A percentile compares a stretch with the other conserved stretches of the same genome.
Conservation (phyloP, 2,888 invertebrate species). For the Malthinus seriepunctatus region DNA sequence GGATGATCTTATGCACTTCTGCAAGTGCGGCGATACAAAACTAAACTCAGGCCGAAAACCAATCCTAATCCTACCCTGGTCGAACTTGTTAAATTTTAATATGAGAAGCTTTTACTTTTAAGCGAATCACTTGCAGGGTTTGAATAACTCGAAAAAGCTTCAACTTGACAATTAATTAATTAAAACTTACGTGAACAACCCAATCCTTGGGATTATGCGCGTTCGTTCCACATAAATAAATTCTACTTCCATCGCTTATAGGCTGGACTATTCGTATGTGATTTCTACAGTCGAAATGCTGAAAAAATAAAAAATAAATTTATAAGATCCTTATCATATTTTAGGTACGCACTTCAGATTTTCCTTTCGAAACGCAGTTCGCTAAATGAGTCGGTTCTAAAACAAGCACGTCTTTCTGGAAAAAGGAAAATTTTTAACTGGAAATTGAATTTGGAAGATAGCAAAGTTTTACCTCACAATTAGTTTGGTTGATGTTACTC, state of each 20-base stretch:
- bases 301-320: constrained; percentile 50
- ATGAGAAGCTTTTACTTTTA: no score
- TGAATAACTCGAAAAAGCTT: no score
- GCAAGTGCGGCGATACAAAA: no score
- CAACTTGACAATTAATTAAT: no score
- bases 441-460: constrained; percentile 34
- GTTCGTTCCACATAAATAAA: constrained; percentile 93
- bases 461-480: constrained; percentile 69
- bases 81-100: no score
- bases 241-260: constrained; percentile 84
- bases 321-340: background rate
- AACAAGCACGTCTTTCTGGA: constrained; percentile 79
- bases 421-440: constrained; percentile 35
- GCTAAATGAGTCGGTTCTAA: constrained; percentile 83
- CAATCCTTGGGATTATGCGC: constrained; percentile 94
- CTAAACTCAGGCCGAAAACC: no score
- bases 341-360: constrained; percentile 75
- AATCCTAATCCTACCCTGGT: no score
- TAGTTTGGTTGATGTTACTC: constrained; percentile 83
- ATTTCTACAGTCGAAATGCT: constrained; percentile 95
- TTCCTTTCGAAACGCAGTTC: constrained; percentile 86
- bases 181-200: constrained; percentile 87
- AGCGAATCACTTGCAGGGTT: no score
- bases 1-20: no score
- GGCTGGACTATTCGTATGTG: constrained; percentile 93